Percentiles rank a stretch among this genome's conserved stretches.
Conservation (phyloP, 2,797 vertebrate genomes). For the Chiloscyllium punctatum region DNA sequence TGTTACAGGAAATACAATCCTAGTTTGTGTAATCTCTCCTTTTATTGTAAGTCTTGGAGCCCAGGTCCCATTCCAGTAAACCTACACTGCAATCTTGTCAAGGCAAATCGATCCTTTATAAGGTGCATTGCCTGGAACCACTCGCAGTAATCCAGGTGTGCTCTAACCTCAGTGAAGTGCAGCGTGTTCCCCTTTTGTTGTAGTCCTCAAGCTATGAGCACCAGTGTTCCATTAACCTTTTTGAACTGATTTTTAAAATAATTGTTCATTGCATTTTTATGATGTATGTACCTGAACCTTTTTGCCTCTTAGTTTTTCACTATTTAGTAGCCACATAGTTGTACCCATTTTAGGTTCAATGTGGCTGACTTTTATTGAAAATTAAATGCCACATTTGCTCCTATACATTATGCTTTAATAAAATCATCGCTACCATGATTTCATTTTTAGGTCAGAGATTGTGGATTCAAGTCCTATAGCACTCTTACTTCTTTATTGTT, state of each 20-base stretch:
- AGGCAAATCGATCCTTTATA: not conserved
- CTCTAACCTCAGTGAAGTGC: not conserved
- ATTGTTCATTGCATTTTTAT: not conserved
- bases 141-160: not conserved
- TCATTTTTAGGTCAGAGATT: not conserved
- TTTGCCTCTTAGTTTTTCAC: not conserved
- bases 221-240: not conserved
- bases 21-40: not conserved
- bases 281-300: not conserved
- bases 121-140: not conserved
- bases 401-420: not conserved
- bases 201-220: not conserved
- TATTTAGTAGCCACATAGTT: not conserved
- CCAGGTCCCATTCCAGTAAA: not conserved
- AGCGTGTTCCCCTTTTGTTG: not conserved
- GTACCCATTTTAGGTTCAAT: not conserved
- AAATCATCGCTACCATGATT: not conserved
- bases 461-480: no score
- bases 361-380: not conserved
- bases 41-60: not conserved
- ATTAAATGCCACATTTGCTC: not conserved
- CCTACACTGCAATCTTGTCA: not conserved
- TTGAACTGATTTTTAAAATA: not conserved
- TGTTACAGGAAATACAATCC: not conserved
- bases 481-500: no score